Conservation (phyloP, 1,140 invertebrate genomes). For the Coenobita brevimanus region DNA sequence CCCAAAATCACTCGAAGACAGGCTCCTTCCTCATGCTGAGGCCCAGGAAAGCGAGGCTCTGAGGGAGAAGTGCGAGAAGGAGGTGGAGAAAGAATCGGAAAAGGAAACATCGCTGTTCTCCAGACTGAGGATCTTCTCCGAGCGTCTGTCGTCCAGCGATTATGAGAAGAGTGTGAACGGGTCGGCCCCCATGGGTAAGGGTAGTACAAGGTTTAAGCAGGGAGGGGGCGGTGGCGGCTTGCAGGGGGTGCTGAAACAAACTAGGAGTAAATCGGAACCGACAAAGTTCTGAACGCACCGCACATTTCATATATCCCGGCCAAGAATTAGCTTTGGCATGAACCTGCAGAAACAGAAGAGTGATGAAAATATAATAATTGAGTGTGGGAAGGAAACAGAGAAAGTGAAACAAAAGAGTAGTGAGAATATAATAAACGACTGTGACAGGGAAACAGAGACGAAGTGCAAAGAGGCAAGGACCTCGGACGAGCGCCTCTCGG, state of each 20-base stretch:
- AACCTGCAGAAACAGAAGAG: conserved; percentile 39
- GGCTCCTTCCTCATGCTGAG: conserved; percentile 46
- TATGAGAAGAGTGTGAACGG: conserved; percentile 48
- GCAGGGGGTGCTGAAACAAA: conserved; percentile 56
- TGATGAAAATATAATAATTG: conserved; percentile 57
- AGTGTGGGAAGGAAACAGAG: conserved; percentile 25
- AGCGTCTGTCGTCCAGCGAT: conserved; percentile 49
- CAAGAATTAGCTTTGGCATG: conserved; percentile 59
- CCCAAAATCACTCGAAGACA: conserved; percentile 50
- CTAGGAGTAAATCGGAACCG: conserved; percentile 55
- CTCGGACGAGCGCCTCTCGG: conserved; percentile 35
- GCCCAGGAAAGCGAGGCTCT: conserved; percentile 31
- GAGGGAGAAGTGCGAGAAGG: conserved; percentile 32
- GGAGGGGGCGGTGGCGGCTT: conserved; percentile 43
- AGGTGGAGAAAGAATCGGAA: too few relatives aligned
- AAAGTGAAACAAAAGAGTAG: conserved; percentile 20
- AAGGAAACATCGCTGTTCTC: conserved; percentile 57
- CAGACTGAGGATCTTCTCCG: conserved; percentile 51
- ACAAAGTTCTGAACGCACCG: conserved; percentile 31
- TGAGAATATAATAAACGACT: too few relatives aligned
- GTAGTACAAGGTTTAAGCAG: conserved; percentile 50
- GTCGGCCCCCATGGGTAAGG: conserved; percentile 33
- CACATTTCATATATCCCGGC: conserved; percentile 59
- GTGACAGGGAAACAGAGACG: too few relatives aligned
- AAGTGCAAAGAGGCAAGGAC: background rate